A percentile compares a stretch with the other conserved stretches of the same genome.
These are phyloP conservation scores for Merluccius polli DNA, from an alignment of 2,797 vertebrate species.

Conservation along the genomic window DNA sequence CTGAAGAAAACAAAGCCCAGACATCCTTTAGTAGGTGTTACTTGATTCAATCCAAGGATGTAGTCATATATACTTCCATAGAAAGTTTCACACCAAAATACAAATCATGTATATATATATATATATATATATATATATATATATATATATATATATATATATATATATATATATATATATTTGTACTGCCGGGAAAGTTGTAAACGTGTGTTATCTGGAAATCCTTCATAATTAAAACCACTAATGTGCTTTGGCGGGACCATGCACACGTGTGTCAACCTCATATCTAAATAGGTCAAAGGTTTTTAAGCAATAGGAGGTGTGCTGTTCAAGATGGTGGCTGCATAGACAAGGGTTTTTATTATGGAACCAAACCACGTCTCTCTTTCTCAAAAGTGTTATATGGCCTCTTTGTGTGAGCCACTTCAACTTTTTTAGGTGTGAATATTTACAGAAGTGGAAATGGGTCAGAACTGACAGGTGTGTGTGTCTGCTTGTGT, in stretches of 20 bases:
- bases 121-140: too few relatives aligned
- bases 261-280: constrained; percentile 37
- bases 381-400: constrained; percentile 21
- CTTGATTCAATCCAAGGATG: constrained; percentile 25
- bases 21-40: constrained; percentile 32
- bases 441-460: constrained; percentile 3
- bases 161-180: too few relatives aligned
- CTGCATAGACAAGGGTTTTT: constrained; percentile 5
- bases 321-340: constrained; percentile 21
- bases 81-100: constrained; percentile 4
- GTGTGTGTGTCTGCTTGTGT: background rate
- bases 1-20: constrained; percentile 37
- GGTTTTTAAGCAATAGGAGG: constrained; percentile 44
- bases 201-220: too few relatives aligned
- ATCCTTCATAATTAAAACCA: too few relatives aligned
- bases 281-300: constrained; percentile 52
- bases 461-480: constrained; percentile 12
- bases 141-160: background rate
- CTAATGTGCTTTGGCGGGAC: constrained; percentile 39
- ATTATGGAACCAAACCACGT: constrained; percentile 23
- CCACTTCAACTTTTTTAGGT: constrained; percentile 4
- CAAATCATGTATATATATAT: constrained; percentile 1
- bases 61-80: background rate
- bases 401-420: constrained; percentile 14
- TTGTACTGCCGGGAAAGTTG: too few relatives aligned